phyloP scores from a whole-genome alignment of 30 jellyfish, hydroid and myxozoan genomes.

The Rhopilema esculentum region DNA sequence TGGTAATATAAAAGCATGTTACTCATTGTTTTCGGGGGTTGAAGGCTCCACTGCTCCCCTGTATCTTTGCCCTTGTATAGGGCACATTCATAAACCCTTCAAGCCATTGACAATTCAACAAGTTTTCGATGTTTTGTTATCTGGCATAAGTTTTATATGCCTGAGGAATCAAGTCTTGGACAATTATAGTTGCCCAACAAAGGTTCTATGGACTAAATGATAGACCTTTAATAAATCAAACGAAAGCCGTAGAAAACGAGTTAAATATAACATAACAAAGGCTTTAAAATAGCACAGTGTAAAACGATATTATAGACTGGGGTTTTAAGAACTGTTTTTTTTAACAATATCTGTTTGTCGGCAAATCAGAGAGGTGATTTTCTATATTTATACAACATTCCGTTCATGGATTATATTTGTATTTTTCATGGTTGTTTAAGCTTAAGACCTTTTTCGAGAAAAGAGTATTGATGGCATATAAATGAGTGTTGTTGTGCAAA shows the following conservation, averaged over 20 bases:
- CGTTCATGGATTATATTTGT: not conserved
- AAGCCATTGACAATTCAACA: too few relatives aligned
- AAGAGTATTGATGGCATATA: not conserved
- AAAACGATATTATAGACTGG: not conserved
- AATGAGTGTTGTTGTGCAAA: not conserved
- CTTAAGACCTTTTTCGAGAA: not conserved
- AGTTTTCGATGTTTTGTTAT: too few relatives aligned
- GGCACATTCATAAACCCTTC: too few relatives aligned
- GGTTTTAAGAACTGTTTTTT: not conserved
- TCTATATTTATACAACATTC: not conserved
- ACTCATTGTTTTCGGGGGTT: too few relatives aligned
- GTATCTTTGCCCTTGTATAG: too few relatives aligned
- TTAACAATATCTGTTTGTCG: not conserved
- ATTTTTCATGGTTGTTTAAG: not conserved
- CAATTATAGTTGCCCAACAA: not conserved
- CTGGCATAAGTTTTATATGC: too few relatives aligned
- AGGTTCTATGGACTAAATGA: not conserved
- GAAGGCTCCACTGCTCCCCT: too few relatives aligned
- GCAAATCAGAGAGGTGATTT: not conserved
- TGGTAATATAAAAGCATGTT: too few relatives aligned
- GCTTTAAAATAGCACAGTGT: not conserved
- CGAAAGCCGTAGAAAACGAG: not conserved
- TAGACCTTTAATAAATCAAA: too few relatives aligned
- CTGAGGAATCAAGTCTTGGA: not conserved
- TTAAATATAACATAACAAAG: too few relatives aligned